Percentiles rank a stretch among this genome's conserved stretches.
phyloP scores from a whole-genome alignment of 1,140 invertebrate genomes.

The Paraescarpia echinospica region DNA sequence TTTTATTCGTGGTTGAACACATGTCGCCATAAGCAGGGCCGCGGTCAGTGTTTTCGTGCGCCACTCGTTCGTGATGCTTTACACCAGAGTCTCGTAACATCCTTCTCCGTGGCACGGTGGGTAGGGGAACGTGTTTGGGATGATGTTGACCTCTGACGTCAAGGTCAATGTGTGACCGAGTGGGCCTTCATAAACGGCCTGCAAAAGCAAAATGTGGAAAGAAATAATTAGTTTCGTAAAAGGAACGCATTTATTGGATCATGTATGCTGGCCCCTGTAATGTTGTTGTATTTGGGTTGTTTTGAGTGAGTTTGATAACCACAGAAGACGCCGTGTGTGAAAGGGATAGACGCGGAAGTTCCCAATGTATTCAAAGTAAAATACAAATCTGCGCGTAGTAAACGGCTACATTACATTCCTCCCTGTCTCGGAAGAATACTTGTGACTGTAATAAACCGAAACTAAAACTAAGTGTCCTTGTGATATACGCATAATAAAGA shows the following conservation, averaged over 20 bases:
- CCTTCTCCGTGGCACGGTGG: not conserved
- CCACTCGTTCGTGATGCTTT: not conserved
- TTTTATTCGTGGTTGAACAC: not conserved
- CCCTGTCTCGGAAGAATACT: too few relatives aligned
- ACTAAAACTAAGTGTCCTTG: too few relatives aligned
- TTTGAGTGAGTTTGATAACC: too few relatives aligned
- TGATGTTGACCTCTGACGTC: conserved; percentile 6
- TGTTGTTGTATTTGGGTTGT: too few relatives aligned
- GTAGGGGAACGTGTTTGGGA: not conserved
- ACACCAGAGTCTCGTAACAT: not conserved
- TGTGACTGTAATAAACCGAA: too few relatives aligned
- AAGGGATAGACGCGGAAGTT: too few relatives aligned
- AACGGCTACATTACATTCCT: too few relatives aligned
- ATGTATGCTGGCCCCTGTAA: too few relatives aligned
- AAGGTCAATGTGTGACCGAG: not conserved
- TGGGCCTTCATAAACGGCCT: not conserved
- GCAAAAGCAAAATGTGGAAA: not conserved
- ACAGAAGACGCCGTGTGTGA: too few relatives aligned
- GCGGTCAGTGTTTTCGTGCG: not conserved
- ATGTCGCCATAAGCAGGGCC: not conserved
- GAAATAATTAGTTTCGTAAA: not conserved
- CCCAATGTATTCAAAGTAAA: too few relatives aligned
- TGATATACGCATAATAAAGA: too few relatives aligned
- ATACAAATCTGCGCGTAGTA: too few relatives aligned
- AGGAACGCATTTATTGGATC: not conserved